Evolutionary conservation across 2,888 invertebrate genomes (phyloP).

Genomic region (Euclidia mi): DNA sequence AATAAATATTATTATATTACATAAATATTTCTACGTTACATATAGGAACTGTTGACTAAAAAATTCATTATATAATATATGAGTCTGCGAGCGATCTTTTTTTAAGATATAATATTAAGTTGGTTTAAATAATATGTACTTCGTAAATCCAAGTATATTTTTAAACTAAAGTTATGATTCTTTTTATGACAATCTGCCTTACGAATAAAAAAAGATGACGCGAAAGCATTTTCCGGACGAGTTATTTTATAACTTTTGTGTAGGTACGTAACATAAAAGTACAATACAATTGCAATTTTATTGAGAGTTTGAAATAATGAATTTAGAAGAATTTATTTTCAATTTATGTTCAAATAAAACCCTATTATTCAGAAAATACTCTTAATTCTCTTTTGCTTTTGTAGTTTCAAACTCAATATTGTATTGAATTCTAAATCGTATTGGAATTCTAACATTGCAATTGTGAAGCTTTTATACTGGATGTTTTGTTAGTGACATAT

Average conservation of each 20-base stretch:
- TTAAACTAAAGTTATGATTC: too few species aligned
- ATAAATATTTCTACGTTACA: too few species aligned
- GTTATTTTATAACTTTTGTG: not conserved
- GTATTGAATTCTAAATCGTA: not conserved
- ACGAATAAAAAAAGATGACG: constrained; percentile 2
- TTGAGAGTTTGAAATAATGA: too few species aligned
- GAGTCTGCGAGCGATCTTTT: too few species aligned
- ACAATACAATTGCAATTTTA: too few species aligned
- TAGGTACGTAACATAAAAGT: not conserved
- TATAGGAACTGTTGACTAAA: too few species aligned
- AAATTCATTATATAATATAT: too few species aligned
- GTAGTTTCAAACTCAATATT: not conserved
- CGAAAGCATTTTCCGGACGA: not conserved
- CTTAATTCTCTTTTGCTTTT: constrained; percentile 1
- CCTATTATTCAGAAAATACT: not conserved
- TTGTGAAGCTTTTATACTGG: constrained; percentile 1
- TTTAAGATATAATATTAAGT: too few species aligned
- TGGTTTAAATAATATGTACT: too few species aligned
- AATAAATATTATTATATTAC: too few species aligned
- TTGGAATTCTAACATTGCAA: constrained; percentile 5
- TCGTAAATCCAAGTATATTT: too few species aligned
- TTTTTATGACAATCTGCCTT: not conserved
- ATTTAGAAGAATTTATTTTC: not conserved
- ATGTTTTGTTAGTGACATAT: constrained; percentile 1
- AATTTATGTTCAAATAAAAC: not conserved